Evolutionary conservation across 2,113 vertebrate genomes (phyloP), one percentile per base, ranked within the genome.

Genomic region (Siniperca knerii): DNA sequence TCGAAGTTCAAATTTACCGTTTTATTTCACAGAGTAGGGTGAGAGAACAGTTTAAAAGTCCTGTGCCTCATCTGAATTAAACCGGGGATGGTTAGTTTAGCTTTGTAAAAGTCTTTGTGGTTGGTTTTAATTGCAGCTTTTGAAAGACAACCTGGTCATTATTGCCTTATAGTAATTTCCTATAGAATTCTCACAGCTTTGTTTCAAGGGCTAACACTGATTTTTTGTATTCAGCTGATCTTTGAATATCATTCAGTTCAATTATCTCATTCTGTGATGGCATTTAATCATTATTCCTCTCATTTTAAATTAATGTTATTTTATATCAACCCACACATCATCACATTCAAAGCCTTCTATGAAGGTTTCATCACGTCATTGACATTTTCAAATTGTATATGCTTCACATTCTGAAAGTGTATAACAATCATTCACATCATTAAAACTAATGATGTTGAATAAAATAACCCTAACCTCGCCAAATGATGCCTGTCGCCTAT

Each of bases 61-160:
- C 46, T 37, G 33, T 68, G 52, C 79, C n/a, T 76, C 20, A 13
- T 89, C 74, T 76, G 75, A 88, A 85, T 86, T 48, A 75, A 75
- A 69, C 46, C n/a, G 60, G 71, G 29, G 3, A 29, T 10, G n/a
- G 52, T 58, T 74, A 40, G 52, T 20, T 20, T 50, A 69, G 70
- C 77, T 57, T 67, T 72, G 73, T 78, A 46, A 79, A 87, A 61
- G 42, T 76, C 60, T 84, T 79, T 85, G 74, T 75, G 76, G 25
- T 48, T 77, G 50, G 44, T 83, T 87, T 87, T 82, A 90, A 81
- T 83, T 83, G 62, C 62, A 74, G 70, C 58, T 67, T 83, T 73
- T 72, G 42, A 83, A 83, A 44, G 37, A 58, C 23, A 77, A 58
- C 68, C 25, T 12, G 16, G 44, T 44, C 58, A 37, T 84, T 86